These are phyloP conservation scores for Eumerus sabulonum DNA, from an alignment of 2,888 invertebrate species.

Conservation along the genomic window DNA sequence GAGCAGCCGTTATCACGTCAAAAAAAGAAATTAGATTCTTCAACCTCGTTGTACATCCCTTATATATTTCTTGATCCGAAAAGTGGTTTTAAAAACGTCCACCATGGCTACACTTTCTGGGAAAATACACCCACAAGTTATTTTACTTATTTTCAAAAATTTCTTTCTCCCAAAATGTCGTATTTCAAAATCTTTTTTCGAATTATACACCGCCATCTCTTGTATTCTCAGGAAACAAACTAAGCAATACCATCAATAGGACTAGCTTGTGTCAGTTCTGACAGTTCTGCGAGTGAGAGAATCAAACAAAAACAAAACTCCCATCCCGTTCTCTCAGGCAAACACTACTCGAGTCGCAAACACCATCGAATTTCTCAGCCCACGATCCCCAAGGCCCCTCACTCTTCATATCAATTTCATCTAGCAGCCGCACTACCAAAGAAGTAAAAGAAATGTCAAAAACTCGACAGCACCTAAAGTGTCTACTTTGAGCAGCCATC, in stretches of 20 bases:
- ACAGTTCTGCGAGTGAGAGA: constrained; percentile 14
- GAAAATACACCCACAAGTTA: too few relatives aligned
- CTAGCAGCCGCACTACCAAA: constrained; percentile 3
- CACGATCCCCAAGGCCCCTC: constrained; percentile 6
- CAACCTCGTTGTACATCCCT: too few relatives aligned
- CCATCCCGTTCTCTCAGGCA: constrained; percentile 9
- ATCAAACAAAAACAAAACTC: constrained; percentile 30
- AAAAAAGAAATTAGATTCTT: too few relatives aligned
- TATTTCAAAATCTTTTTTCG: too few relatives aligned
- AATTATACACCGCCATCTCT: constrained; percentile 24
- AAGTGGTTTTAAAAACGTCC: too few relatives aligned
- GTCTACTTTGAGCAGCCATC: background rate
- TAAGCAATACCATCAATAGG: constrained; percentile 16
- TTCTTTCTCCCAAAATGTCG: too few relatives aligned
- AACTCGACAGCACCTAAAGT: constrained; percentile 25
- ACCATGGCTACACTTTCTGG: too few relatives aligned
- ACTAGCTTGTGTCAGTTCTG: constrained; percentile 25
- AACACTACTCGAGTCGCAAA: background rate
- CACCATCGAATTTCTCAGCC: background rate
- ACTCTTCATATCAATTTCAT: background rate
- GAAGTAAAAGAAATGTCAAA: constrained; percentile 47
- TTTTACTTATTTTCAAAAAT: too few relatives aligned
- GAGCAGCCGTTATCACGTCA: too few relatives aligned
- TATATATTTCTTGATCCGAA: too few relatives aligned
- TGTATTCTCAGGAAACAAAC: background rate